Evolutionary conservation across 1,140 invertebrate species (phyloP).

Genomic region (Lasioglossum albipes): DNA sequence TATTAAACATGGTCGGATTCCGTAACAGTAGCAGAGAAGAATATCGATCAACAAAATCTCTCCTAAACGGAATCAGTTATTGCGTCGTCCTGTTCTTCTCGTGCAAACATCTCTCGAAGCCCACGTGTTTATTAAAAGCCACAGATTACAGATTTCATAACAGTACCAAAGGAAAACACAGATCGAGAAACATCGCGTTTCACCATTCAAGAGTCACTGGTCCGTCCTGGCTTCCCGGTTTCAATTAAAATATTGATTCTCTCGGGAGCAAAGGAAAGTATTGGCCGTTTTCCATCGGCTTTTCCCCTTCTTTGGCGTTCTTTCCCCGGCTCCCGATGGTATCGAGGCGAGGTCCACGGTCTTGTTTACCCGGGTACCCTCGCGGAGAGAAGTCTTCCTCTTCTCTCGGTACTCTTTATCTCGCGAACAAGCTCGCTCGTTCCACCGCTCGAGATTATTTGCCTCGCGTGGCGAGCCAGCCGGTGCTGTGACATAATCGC

Average conservation of each 20-base stretch:
- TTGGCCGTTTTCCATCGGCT: conserved; percentile 4
- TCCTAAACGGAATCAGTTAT: no score
- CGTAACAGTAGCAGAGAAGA: no score
- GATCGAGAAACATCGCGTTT: no score
- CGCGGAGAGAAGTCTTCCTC: not conserved
- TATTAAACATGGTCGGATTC: no score
- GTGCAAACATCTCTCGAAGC: no score
- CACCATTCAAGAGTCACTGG: not conserved
- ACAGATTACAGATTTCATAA: no score
- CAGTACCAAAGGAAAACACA: no score
- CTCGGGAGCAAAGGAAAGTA: conserved; percentile 5
- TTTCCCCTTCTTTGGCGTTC: not conserved
- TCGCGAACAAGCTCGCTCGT: not conserved
- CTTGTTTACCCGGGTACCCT: not conserved
- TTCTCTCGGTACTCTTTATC: not conserved
- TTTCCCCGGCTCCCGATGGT: not conserved
- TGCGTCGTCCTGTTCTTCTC: no score
- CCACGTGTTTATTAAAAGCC: no score
- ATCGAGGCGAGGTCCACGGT: conserved; percentile 5
- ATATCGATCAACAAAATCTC: no score
- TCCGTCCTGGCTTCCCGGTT: not conserved
- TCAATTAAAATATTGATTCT: conserved; percentile 39
- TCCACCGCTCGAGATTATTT: not conserved
- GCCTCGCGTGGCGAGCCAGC: not conserved
- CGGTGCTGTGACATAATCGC: conserved; percentile 11